Evolutionary conservation across 1,140 invertebrate species (phyloP), one percentile per base, ranked within the genome.

Genomic region (Drosophila murphyi): DNA sequence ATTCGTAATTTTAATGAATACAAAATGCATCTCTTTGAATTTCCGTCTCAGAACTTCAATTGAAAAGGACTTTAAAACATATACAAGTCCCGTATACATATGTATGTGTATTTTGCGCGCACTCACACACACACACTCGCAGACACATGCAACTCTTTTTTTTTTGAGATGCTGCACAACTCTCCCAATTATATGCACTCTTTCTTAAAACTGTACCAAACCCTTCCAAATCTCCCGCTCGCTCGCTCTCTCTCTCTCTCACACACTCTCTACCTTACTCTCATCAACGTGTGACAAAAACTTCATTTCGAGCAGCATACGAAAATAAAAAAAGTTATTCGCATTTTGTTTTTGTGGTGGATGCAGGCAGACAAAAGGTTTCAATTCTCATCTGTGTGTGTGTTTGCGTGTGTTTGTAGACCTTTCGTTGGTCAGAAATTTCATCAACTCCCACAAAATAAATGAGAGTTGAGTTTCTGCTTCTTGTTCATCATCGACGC

Each of bases 161-260:
- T 69, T 72, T 62, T 28, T 34, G 31, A 48, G 78, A 89, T 64
- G 83, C 83, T 88, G 83, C 83, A 88, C 65, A 88, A 88, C 85
- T 87, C 82, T 80, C 82, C 73, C 63, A 62, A 47, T 62, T 67
- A 5, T 37, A 51, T 54, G 56, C 67, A 55, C 56, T 70, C 62
- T 55, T 34, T 48, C 5, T 63, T 41, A 48, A 51, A 55, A 55
- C 54, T 55, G 43, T 70, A 51, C 48, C 34, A 35, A 67, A 48
- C 35, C 34, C 68, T 64, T 43, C 48, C 45, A 51, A 6, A 63
- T 62, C 57, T 67, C 10, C 31, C 5, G 43, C 52, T 54, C 71
- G 20, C 7, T 10, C 4, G 50, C 59, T 60, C 47, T 69, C 52
- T 50, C 52, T 60, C 60, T 64, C 59, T 56, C 10, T 39, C 4